phyloP scores from a whole-genome alignment of 2,797 vertebrate species.

The Lerista edwardsae region DNA sequence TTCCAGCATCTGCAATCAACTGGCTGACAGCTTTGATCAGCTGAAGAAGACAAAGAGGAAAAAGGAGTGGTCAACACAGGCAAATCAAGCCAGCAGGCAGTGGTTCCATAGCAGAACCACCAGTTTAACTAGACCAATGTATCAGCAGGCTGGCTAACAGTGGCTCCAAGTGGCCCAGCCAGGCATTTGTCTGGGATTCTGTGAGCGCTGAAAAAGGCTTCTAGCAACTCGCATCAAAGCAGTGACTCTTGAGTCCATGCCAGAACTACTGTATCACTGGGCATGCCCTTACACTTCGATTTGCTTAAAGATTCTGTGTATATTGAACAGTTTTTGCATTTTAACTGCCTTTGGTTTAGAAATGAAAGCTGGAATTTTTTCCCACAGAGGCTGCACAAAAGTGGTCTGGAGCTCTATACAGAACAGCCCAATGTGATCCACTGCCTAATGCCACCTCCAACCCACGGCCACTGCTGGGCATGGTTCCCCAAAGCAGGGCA shows the following conservation, averaged over 20 bases:
- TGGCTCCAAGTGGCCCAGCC: background rate
- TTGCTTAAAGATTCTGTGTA: background rate
- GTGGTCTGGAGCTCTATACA: background rate
- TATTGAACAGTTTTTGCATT: background rate
- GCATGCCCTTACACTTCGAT: background rate
- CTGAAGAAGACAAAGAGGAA: conserved; percentile 72
- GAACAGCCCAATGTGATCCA: too few relatives aligned
- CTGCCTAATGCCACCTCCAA: too few relatives aligned
- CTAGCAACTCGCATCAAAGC: background rate
- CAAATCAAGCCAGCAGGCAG: conserved; percentile 1
- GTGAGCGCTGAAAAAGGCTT: background rate
- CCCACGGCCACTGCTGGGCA: too few relatives aligned
- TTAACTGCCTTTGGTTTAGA: background rate
- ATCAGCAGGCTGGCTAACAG: background rate
- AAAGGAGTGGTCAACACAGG: conserved; percentile 35
- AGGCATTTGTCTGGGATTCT: background rate
- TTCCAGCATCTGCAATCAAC: conserved; percentile 95
- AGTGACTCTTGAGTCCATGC: background rate
- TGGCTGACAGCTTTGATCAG: conserved; percentile 98
- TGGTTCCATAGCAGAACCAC: background rate
- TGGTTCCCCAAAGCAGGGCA: too few relatives aligned
- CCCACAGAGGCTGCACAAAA: background rate
- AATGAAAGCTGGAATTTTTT: background rate
- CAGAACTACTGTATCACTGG: background rate
- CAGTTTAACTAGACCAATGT: background rate